Base-by-base conservation (phyloP, 2,888 invertebrate genomes). In the Drosophila monieri region DNA sequence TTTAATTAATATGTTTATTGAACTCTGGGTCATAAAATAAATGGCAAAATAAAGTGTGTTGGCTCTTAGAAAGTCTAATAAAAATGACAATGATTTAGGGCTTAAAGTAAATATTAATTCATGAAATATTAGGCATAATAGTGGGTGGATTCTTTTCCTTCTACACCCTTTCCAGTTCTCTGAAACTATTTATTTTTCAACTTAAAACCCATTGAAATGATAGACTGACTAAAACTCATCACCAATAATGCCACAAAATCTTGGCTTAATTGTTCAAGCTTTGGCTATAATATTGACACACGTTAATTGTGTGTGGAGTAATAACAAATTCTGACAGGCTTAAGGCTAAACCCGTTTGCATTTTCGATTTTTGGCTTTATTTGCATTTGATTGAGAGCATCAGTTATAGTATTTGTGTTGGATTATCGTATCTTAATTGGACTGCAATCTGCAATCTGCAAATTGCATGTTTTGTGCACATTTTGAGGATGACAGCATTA, bases 281-380 rank as follows among this genome's bases (percentile, higher is more conserved):
- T 39, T 39, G 53, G 39, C 46, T 66, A 66, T 47, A 62, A 52
- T 64, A 64, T 64, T 64, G 64, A 53, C 64, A 64, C 52, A 52
- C 35, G 43, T 23, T 37, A 51, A 51, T 64, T 30, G 35, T 27
- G 12, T n/a, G 49, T n/a, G 35, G 44, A 62, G 52, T 64, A 65
- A 64, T 52, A 62, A 64, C 66, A 62, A 52, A 52, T 65, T 37
- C 44, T 37, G 37, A 62, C 44, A 23, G 52, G 52, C 53, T 64
- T 47, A 39, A 25, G 54, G 25, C 53, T n/a, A 64, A 65, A 64
- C 64, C 15, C 27, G 62, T 64, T 62, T 49, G 27, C 37, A 12
- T 37, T 21, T 15, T 46, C 18, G 15, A 41, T 23, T 37, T 1
- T 27, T 37, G 51, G 21, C 15, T 52, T 51, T 65, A 43, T 21